Evolutionary conservation across 2,113 vertebrate genomes (phyloP), one percentile per base, ranked within the genome.

Genomic region (Illadopsis cleaveri): DNA sequence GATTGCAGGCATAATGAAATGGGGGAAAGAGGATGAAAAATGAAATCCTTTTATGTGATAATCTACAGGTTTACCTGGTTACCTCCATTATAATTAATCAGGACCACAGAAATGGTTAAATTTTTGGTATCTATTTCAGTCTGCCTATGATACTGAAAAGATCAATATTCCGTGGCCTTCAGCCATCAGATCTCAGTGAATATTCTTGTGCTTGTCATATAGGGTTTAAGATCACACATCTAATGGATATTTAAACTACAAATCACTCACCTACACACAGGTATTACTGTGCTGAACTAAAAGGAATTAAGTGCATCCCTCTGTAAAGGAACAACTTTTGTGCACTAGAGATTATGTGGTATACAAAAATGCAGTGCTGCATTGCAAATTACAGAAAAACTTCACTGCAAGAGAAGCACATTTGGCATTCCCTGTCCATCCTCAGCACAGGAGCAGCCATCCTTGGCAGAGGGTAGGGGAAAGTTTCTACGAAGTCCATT

Each of bases 381-480:
- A 58, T 58, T 69, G 51, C 18, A 81, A 40, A 72, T 56, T 50
- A 37, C 12, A 72, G 57, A 65, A 47, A 57, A 90, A 56, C 12
- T 50, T 68, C 33, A 30, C 21, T 10, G 15, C 25, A 77, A 80
- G 14, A 72, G 15, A 71, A 62, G 42, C 6, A 16, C 7, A 18
- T 71, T 33, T 56, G 23, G 38, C 18, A 12, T 18, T 61, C 25
- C 19, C 20, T 65, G 57, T 37, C 24, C 44, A 64, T 44, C 44
- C 31, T 48, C 22, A 18, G 35, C 6, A 38, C 12, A 58, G 40
- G 19, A 76, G 40, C 17, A 76, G 45, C 48, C 48, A 53, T 48
- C 35, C 23, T 68, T 62, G 21, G 40, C 27, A 77, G n/a, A 68
- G 5, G 7, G 7, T 0, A 0, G 11, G 4, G 10, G 6, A 16